These are phyloP conservation scores for Ischnura elegans DNA, from an alignment of 2,888 invertebrate species.

Conservation along the genomic window DNA sequence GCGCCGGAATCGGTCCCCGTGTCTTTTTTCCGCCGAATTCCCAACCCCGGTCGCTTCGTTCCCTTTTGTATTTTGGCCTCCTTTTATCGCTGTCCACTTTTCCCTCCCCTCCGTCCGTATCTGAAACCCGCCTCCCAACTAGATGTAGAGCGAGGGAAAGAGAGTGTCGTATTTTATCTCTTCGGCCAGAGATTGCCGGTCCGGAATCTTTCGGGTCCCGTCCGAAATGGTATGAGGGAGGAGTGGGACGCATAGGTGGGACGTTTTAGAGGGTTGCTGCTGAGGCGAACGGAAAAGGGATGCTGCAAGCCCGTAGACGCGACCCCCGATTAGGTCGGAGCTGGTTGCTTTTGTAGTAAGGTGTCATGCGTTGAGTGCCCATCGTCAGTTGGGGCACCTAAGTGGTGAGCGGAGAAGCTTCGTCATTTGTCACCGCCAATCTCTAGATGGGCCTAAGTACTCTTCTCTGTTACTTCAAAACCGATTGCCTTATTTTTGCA, in stretches of 20 bases:
- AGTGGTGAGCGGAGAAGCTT: not conserved
- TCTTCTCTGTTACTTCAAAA: too few relatives aligned
- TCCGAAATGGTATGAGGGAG: not conserved
- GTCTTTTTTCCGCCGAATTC: conserved; percentile 20
- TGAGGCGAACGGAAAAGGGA: not conserved
- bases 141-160: not conserved
- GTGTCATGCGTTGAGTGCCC: too few relatives aligned
- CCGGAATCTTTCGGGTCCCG: not conserved
- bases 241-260: not conserved
- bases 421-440: too few relatives aligned
- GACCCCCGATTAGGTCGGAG: too few relatives aligned
- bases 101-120: not conserved
- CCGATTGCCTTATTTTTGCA: too few relatives aligned
- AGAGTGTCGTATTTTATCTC: not conserved
- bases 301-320: not conserved
- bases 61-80: not conserved
- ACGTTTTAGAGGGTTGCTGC: not conserved
- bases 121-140: not conserved
- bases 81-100: not conserved
- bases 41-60: not conserved
- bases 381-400: too few relatives aligned
- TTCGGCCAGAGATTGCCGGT: conserved; percentile 46
- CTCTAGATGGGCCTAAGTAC: too few relatives aligned
- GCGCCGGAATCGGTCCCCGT: conserved; percentile 13
- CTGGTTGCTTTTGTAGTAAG: too few relatives aligned